These are phyloP conservation scores for Callyntrura sp. DNA, from an alignment of 2,888 invertebrate genomes.

Conservation along the genomic window DNA sequence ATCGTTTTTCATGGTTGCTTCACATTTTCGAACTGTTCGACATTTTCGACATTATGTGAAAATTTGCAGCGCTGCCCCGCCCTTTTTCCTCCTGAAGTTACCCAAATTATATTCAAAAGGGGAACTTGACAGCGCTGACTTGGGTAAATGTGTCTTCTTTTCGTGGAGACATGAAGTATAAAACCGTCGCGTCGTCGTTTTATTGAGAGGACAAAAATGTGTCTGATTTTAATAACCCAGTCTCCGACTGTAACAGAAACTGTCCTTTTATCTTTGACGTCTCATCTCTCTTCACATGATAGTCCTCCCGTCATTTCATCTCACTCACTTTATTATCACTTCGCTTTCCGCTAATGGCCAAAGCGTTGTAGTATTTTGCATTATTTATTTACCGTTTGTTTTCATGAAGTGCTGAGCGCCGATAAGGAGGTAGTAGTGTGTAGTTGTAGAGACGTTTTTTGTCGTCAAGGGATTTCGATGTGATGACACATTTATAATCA, in stretches of 20 bases:
- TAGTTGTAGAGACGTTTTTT: too few relatives aligned
- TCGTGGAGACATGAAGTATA: too few relatives aligned
- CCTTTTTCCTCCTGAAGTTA: neutral
- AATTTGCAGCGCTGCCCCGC: neutral
- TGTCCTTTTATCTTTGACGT: neutral
- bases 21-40: too few relatives aligned
- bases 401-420: neutral
- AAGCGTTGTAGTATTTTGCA: neutral
- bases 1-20: too few relatives aligned
- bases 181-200: too few relatives aligned
- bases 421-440: too few relatives aligned
- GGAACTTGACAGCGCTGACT: too few relatives aligned
- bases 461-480: neutral
- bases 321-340: too few relatives aligned
- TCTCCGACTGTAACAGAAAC: neutral
- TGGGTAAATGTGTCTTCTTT: too few relatives aligned
- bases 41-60: neutral
- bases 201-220: neutral
- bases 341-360: too few relatives aligned
- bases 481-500: constrained; percentile 42
- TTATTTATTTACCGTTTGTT: neutral
- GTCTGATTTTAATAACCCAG: too few relatives aligned
- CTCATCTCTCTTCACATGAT: neutral
- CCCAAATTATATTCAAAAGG: neutral
- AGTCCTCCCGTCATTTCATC: neutral